Percentiles rank a stretch among this genome's conserved stretches.
phyloP scores from a whole-genome alignment of 2,113 vertebrate species.

The Dendropsophus ebraccatus region DNA sequence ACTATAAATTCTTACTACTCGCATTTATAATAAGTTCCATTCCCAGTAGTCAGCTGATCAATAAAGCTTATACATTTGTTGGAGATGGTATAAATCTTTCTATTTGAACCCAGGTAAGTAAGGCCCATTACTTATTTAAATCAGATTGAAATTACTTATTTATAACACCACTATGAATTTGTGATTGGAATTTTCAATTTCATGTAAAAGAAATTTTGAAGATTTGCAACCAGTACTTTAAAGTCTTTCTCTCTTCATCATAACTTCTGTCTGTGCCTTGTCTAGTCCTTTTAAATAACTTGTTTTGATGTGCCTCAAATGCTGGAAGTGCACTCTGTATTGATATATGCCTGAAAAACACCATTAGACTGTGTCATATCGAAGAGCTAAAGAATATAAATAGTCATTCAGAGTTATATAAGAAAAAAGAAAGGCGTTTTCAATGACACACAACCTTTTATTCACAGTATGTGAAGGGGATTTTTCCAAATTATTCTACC shows the following conservation, averaged over 20 bases:
- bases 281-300: conserved; percentile 13
- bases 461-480: background rate
- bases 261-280: conserved; percentile 7
- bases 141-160: conserved; percentile 21
- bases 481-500: background rate
- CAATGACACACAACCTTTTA: background rate
- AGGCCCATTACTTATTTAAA: conserved; percentile 29
- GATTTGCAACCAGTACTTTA: background rate
- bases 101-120: conserved; percentile 34
- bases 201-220: conserved; percentile 14
- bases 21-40: conserved; percentile 13
- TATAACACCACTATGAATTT: background rate
- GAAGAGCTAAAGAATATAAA: background rate
- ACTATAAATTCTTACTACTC: background rate
- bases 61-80: conserved; percentile 16
- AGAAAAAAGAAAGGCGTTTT: conserved; percentile 8
- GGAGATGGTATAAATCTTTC: conserved; percentile 37
- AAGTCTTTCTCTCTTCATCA: conserved; percentile 7
- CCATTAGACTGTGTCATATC: conserved; percentile 18
- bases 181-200: conserved; percentile 2
- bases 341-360: conserved; percentile 29
- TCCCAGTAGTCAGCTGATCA: conserved; percentile 16
- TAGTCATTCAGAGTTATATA: background rate
- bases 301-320: conserved; percentile 32
- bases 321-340: conserved; percentile 38